Evolutionary conservation across 1,140 invertebrate genomes (phyloP).

Genomic region (Danaus melanippus): DNA sequence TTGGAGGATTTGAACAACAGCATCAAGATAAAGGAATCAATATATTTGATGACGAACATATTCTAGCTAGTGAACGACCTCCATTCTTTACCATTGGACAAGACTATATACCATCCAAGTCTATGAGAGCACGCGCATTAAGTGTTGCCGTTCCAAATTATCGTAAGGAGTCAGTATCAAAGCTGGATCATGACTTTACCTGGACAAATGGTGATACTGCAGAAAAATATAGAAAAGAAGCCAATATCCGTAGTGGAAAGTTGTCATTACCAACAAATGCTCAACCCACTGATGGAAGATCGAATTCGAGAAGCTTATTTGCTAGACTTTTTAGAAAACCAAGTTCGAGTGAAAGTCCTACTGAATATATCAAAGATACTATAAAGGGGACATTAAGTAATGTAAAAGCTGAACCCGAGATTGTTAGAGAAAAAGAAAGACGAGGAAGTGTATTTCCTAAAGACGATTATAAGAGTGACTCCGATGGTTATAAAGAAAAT

Average conservation of each 20-base stretch:
- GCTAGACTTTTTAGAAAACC: constrained; percentile 46
- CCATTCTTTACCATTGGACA: constrained; percentile 72
- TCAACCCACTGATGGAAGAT: constrained; percentile 20
- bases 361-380: constrained; percentile 52
- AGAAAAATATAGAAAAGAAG: constrained; percentile 72
- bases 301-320: constrained; percentile 45
- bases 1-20: constrained; percentile 75
- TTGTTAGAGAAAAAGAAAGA: constrained; percentile 35
- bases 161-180: constrained; percentile 53
- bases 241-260: constrained; percentile 60
- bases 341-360: constrained; percentile 46
- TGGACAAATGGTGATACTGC: constrained; percentile 79
- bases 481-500: constrained; percentile 48
- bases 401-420: constrained; percentile 34
- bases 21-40: constrained; percentile 72
- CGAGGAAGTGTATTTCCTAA: constrained; percentile 49
- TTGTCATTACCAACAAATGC: constrained; percentile 45
- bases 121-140: constrained; percentile 71
- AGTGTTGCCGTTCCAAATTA: constrained; percentile 65
- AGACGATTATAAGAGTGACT: constrained; percentile 36
- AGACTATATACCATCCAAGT: constrained; percentile 56
- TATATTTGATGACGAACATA: constrained; percentile 79
- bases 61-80: constrained; percentile 77
- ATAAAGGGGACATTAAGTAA: constrained; percentile 45
- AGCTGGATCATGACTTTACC: constrained; percentile 74